Base-by-base conservation (phyloP, 2,888 invertebrate genomes). In the Trypoxylon attenuatum region DNA sequence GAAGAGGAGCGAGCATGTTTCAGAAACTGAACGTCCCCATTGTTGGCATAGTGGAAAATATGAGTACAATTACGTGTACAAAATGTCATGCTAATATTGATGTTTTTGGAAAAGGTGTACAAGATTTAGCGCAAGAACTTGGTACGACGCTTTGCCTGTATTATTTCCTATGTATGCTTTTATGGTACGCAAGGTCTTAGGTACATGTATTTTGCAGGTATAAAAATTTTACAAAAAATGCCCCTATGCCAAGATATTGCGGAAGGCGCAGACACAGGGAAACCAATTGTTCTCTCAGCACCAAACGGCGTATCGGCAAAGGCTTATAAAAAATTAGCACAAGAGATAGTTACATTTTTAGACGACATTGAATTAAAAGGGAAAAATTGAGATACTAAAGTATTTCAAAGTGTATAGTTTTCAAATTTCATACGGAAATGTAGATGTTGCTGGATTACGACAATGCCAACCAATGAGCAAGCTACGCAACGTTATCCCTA, bases 1-100 rank as follows among this genome's bases (percentile, higher is more conserved):
- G 91, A 77, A 91, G 96, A 76, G 97, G 97, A 8, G 93, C 94
- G 0, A 92, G 92, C 76, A 97, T 98, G 97, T 96, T 96, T 81
- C 90, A 91, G 64, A 96, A 94, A 84, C 89, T 97, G 1, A 90
- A 92, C 67, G 91, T 96, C 5, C 95, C 96, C 0, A 90, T 97
- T 38, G 89, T 95, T 45, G 98, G 98, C n/a, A 85, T 97, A 62
- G 92, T 96, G 0, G 94, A 96, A 84, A 98, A 98, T 87, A 98
- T 98, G 97, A 92, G 93, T 2, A 90, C 91, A 57, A 91, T 93
- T 0, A 88, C 90, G 42, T 98, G 97, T 84, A 90, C 92, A 0
- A 91, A 93, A 21, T 98, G 97, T 84, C 90, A 91, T 16, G 89
- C 90, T n/a, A 89, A 90, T 60, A 91, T 95, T 65, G 89, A 90